A percentile compares a stretch with the other conserved stretches of the same genome.
These are phyloP conservation scores for Thamnophis elegans DNA, from an alignment of 2,797 vertebrate genomes.

Conservation along the genomic window DNA sequence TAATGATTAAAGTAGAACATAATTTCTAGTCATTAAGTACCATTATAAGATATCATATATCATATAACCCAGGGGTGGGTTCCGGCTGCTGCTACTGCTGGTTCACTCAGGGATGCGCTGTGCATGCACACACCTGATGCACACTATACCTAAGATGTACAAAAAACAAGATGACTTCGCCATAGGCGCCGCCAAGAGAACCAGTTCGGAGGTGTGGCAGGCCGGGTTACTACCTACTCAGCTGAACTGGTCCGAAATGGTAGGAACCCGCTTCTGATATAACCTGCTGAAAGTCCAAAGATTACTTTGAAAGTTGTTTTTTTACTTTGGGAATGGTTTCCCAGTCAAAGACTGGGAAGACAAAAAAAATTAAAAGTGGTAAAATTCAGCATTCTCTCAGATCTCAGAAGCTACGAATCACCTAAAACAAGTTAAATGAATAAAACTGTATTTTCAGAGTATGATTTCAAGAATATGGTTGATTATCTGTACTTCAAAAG, in stretches of 20 bases:
- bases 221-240: too few relatives aligned
- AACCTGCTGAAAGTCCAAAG: not conserved
- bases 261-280: too few relatives aligned
- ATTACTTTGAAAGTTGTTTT: not conserved
- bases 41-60: not conserved
- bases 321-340: not conserved
- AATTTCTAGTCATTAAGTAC: not conserved
- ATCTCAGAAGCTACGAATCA: not conserved
- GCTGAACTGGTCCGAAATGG: too few relatives aligned
- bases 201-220: too few relatives aligned
- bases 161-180: too few relatives aligned
- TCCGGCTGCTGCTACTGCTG: too few relatives aligned
- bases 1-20: not conserved
- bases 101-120: too few relatives aligned
- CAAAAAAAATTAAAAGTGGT: not conserved
- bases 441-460: not conserved
- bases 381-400: not conserved
- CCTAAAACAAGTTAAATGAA: constrained; percentile 2
- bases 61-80: not conserved
- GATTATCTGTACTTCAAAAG: not conserved
- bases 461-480: constrained; percentile 9
- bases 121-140: too few relatives aligned
- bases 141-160: too few relatives aligned
- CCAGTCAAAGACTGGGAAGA: not conserved
- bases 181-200: too few relatives aligned